Conservation (phyloP, 2,888 invertebrate genomes). For the Ellobium chinense region DNA sequence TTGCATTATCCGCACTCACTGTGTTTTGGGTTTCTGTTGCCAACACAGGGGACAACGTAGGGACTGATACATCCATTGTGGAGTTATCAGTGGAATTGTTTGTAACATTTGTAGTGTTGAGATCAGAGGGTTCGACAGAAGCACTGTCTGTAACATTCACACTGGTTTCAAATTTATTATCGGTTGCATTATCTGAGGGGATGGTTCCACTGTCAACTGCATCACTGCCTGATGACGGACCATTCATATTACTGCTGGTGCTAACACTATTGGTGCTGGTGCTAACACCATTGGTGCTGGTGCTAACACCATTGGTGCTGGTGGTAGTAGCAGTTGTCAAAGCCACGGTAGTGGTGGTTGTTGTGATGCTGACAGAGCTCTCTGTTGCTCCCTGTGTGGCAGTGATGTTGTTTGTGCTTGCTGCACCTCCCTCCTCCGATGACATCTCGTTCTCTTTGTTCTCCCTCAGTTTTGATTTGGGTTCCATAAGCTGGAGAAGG, state of each 20-base stretch:
- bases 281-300: neutral
- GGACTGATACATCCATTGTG: neutral
- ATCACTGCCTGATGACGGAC: neutral
- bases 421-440: neutral
- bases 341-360: neutral
- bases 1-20: neutral
- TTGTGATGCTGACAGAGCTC: neutral
- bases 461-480: constrained; percentile 26
- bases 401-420: neutral
- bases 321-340: neutral
- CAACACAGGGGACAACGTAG: neutral
- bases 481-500: constrained; percentile 2
- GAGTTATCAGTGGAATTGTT: neutral
- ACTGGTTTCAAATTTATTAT: neutral
- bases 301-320: neutral
- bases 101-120: neutral
- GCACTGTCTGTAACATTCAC: neutral
- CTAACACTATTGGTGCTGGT: neutral
- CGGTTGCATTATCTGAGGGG: neutral
- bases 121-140: too few relatives aligned
- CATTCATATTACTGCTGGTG: neutral
- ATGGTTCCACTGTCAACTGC: neutral
- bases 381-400: too few relatives aligned
- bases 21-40: neutral
- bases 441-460: constrained; percentile 44